A percentile compares a stretch with the other conserved stretches of the same genome.
phyloP scores from a whole-genome alignment of 92 coral and sea anemone species.

The Heteractis magnifica region DNA sequence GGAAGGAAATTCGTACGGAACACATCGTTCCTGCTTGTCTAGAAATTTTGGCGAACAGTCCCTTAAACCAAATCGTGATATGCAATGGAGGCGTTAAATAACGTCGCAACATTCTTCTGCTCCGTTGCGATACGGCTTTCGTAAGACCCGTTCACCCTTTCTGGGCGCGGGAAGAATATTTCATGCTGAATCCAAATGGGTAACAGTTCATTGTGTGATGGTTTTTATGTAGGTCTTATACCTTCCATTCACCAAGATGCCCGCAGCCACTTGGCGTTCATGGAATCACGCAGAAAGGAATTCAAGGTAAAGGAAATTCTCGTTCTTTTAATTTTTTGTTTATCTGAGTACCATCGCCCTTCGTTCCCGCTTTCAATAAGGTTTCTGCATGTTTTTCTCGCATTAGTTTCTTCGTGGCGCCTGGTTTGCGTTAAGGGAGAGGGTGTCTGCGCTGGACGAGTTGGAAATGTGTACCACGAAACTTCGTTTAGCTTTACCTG shows the following conservation, averaged over 20 bases:
- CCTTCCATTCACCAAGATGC: conserved; percentile 62
- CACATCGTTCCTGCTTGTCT: too few species aligned
- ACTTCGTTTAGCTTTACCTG: conserved; percentile 74
- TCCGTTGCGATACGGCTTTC: too few species aligned
- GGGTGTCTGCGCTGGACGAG: conserved; percentile 86
- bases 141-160: too few species aligned
- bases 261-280: conserved; percentile 51
- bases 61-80: too few species aligned
- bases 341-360: not conserved
- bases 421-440: conserved; percentile 92
- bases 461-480: conserved; percentile 97
- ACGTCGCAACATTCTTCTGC: too few species aligned
- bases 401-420: conserved; percentile 74
- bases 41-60: too few species aligned
- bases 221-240: conserved; percentile 32
- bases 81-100: too few species aligned
- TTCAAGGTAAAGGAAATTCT: conserved; percentile 54
- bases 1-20: too few species aligned
- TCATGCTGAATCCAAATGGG: not conserved
- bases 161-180: too few species aligned
- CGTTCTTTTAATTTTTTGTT: not conserved
- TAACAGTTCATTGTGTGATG: not conserved
- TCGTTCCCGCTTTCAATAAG: too few species aligned
- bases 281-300: conserved; percentile 66
- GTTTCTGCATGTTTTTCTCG: not conserved